Base-by-base conservation (phyloP, 2,888 invertebrate species). In the Lasioglossum figueresi region DNA sequence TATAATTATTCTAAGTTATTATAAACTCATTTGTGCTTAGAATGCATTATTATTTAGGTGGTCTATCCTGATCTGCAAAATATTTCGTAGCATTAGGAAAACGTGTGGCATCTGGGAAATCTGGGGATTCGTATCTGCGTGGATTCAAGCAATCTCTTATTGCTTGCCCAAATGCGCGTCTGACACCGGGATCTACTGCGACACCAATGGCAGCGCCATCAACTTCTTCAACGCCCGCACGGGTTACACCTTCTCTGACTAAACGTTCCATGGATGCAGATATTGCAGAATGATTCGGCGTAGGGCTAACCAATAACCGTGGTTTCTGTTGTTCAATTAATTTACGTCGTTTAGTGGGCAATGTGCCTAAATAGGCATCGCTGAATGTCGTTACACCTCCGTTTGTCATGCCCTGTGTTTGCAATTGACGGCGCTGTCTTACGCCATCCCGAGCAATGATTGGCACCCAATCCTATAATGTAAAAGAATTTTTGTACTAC, bases 291-390 rank as follows among this genome's bases (percentile, higher is more conserved):
- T 89, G 90, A 88, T 92, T 94, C 14, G 94, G 92, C 4, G 94
- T 92, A 2, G 95, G 93, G 77, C 93, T 94, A 27, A 93, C 93
- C 40, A 95, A 84, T 74, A 95, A 88, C 66, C 93, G 93, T 48
- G 95, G 94, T 82, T 94, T 95, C 78, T 94, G 96, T 94, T 95
- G 95, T 92, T 95, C 96, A 94, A 96, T 96, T 93, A 98, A 96
- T 94, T 98, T 98, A 88, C 99, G 97, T 84, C 98, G 96, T 95
- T 98, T 98, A 66, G 97, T 97, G 23, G 99, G 98, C 97, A 99
- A 97, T 19, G 98, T 98, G 14, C 97, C 97, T 71, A 99, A 95
- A 95, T 99, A 99, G 0, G 98, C 98, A 95, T 99, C 99, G 93
- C 99, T 99, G 94, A 97, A 97, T 45, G 97, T 97, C 2, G 94